These are phyloP conservation scores for Pelodytes ibericus DNA, from an alignment of 2,797 vertebrate species.

Conservation along the genomic window DNA sequence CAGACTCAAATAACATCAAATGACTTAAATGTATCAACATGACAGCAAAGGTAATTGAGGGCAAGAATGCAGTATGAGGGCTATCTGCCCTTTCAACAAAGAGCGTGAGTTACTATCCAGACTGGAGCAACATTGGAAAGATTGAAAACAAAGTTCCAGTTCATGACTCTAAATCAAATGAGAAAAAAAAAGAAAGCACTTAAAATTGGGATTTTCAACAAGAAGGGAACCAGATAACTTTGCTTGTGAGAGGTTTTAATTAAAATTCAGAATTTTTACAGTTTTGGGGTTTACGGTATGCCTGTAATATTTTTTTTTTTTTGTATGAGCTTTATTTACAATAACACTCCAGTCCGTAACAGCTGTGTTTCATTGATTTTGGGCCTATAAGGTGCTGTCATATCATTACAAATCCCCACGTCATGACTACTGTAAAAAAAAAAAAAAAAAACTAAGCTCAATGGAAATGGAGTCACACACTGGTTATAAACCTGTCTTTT, in stretches of 20 bases:
- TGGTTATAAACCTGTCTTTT: not conserved
- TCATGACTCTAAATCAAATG: not conserved
- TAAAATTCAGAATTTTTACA: conserved; percentile 10
- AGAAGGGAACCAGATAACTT: conserved; percentile 18
- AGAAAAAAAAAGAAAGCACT: conserved; percentile 6
- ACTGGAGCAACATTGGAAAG: not conserved
- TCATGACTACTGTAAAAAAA: not conserved
- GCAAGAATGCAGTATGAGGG: conserved; percentile 21
- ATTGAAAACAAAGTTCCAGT: not conserved
- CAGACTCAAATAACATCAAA: conserved; percentile 51
- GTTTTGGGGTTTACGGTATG: conserved; percentile 24
- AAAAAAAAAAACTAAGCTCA: too few relatives aligned
- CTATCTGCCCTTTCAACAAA: conserved; percentile 4
- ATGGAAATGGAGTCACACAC: not conserved
- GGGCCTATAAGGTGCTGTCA: not conserved
- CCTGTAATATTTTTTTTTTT: not conserved
- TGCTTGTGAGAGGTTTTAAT: conserved; percentile 14
- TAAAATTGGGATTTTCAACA: conserved; percentile 12
- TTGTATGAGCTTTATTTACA: conserved; percentile 1
- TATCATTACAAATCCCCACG: not conserved
- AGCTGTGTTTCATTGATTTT: not conserved
- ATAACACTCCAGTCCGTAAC: not conserved
- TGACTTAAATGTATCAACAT: conserved; percentile 46
- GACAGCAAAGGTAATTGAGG: conserved; percentile 33
- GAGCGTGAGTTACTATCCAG: conserved; percentile 4